phyloP scores from a whole-genome alignment of 2,113 vertebrate genomes.

The Ptyas mucosa region DNA sequence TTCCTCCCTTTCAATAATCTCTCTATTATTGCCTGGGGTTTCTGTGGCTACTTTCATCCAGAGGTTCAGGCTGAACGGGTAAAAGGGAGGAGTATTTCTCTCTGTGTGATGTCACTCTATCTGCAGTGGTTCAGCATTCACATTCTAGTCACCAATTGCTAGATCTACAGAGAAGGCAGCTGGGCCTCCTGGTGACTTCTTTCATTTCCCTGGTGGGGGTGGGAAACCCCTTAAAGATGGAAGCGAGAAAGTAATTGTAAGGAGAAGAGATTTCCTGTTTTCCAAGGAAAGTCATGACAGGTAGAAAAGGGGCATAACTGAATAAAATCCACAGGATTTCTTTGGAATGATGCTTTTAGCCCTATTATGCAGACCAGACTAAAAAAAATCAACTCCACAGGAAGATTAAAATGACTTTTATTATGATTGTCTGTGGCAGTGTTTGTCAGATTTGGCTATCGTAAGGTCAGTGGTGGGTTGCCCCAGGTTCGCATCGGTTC shows the following conservation, averaged over 20 bases:
- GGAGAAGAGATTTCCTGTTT: background rate
- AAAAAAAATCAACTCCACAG: background rate
- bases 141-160: constrained; percentile 14
- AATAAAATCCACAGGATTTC: background rate
- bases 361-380: background rate
- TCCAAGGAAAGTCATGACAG: no score
- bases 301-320: no score
- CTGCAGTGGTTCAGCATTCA: constrained; percentile 3
- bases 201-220: background rate
- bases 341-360: background rate
- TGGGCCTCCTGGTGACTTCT: background rate
- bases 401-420: background rate
- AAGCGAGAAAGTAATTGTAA: background rate
- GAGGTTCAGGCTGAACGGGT: background rate
- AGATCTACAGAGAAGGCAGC: background rate
- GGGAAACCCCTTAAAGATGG: background rate
- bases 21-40: background rate
- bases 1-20: background rate
- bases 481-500: no score
- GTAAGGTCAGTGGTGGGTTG: background rate
- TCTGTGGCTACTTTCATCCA: background rate
- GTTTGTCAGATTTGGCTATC: background rate
- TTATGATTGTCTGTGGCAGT: background rate
- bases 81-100: background rate
- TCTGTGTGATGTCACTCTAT: constrained; percentile 7